Evolutionary conservation across 2,888 invertebrate species (phyloP).

Genomic region (Cosmorhoe ocellata): DNA sequence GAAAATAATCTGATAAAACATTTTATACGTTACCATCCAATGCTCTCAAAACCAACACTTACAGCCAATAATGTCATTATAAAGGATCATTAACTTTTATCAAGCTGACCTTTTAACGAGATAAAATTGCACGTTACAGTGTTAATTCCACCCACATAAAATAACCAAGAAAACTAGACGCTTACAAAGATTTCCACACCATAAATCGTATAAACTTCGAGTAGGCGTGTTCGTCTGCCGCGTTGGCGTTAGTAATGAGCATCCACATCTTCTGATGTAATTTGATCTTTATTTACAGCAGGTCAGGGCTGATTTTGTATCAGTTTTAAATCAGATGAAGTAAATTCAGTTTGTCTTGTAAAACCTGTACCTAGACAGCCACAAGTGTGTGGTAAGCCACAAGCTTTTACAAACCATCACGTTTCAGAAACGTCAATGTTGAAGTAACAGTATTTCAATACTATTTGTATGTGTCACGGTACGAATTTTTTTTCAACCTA

Average conservation of each 20-base stretch:
- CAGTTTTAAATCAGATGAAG: conserved; percentile 24
- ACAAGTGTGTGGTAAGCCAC: no score
- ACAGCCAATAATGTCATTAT: neutral
- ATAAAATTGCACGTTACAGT: conserved; percentile 13
- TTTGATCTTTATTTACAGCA: conserved; percentile 47
- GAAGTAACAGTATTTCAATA: no score
- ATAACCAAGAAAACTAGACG: conserved; percentile 20
- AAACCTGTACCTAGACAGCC: no score
- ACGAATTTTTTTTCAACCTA: no score
- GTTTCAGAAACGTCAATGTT: no score
- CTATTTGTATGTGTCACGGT: no score
- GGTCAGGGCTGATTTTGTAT: conserved; percentile 34
- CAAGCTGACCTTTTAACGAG: conserved; percentile 9
- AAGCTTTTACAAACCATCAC: no score
- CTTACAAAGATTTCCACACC: conserved; percentile 25
- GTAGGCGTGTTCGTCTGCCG: conserved; percentile 58
- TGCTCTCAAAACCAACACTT: no score
- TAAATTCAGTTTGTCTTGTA: conserved; percentile 40
- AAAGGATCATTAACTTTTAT: conserved; percentile 3
- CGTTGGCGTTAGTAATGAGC: conserved; percentile 53
- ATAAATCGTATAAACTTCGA: conserved; percentile 28
- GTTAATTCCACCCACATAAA: conserved; percentile 19
- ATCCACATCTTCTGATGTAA: conserved; percentile 35
- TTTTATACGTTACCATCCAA: no score
- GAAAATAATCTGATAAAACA: no score